A percentile compares a stretch with the other conserved stretches of the same genome.
Conservation (phyloP, 2,797 vertebrate genomes). For the Anguilla pacifica region DNA sequence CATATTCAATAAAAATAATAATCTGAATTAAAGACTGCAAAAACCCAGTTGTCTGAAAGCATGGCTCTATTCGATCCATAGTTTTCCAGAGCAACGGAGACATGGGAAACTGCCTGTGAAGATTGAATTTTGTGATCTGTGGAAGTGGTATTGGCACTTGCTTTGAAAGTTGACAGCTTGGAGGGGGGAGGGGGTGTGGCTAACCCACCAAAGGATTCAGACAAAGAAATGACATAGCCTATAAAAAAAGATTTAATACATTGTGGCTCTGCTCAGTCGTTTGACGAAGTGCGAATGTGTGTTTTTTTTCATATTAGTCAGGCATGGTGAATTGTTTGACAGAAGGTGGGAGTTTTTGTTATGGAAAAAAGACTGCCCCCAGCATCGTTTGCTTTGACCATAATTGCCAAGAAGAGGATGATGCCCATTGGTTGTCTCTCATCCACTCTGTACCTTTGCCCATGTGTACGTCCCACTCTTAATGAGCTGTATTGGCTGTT, state of each 20-base stretch:
- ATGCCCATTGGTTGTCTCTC: not conserved
- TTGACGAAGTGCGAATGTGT: not conserved
- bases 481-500: not conserved
- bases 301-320: not conserved
- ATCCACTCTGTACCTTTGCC: not conserved
- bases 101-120: not conserved
- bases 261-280: not conserved
- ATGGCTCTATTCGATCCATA: not conserved
- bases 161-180: not conserved
- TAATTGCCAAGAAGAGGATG: not conserved
- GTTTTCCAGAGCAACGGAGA: not conserved
- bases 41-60: not conserved
- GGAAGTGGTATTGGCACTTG: not conserved
- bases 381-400: not conserved
- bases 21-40: no score
- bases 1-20: not conserved
- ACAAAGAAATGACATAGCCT: not conserved
- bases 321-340: not conserved
- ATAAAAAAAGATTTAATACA: not conserved
- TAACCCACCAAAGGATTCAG: not conserved
- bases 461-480: not conserved
- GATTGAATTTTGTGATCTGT: not conserved
- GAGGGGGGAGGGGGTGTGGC: not conserved
- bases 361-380: not conserved
- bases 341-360: not conserved